A percentile compares a stretch with the other conserved stretches of the same genome.
Evolutionary conservation across 2,113 vertebrate species (phyloP).

Genomic region (Struthidea cinerea): DNA sequence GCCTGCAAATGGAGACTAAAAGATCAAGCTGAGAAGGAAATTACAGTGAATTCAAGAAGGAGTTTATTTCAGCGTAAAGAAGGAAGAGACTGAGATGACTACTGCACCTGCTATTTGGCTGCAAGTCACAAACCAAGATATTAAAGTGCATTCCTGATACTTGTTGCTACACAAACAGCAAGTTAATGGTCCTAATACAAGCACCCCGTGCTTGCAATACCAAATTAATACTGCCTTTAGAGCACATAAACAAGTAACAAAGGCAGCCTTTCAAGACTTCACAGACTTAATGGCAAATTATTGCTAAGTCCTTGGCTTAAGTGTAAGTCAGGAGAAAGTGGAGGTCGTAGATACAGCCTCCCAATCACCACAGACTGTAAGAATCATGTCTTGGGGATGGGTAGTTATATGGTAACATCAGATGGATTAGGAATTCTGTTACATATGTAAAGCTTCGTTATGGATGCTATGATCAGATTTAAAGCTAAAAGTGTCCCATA

Average conservation of each 20-base stretch:
- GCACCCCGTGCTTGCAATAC: neutral
- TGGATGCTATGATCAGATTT: neutral
- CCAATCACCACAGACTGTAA: neutral
- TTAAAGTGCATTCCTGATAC: neutral
- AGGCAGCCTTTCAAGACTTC: neutral
- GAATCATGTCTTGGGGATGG: neutral
- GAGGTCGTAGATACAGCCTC: neutral
- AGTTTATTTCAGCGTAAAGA: neutral
- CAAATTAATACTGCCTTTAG: neutral
- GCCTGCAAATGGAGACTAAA: neutral
- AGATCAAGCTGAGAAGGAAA: neutral
- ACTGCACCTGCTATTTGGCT: neutral
- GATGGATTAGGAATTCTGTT: neutral
- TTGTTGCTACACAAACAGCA: neutral
- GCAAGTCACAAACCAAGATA: neutral
- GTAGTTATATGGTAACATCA: neutral
- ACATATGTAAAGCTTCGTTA: neutral
- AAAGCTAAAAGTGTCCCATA: neutral
- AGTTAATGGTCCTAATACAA: neutral
- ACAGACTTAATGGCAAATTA: neutral
- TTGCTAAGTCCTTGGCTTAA: neutral
- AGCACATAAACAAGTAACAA: neutral
- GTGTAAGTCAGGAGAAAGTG: neutral
- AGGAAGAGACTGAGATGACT: neutral
- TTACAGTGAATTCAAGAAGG: neutral